phyloP scores from a whole-genome alignment of 2,797 vertebrate genomes.

The Amazona finschi region DNA sequence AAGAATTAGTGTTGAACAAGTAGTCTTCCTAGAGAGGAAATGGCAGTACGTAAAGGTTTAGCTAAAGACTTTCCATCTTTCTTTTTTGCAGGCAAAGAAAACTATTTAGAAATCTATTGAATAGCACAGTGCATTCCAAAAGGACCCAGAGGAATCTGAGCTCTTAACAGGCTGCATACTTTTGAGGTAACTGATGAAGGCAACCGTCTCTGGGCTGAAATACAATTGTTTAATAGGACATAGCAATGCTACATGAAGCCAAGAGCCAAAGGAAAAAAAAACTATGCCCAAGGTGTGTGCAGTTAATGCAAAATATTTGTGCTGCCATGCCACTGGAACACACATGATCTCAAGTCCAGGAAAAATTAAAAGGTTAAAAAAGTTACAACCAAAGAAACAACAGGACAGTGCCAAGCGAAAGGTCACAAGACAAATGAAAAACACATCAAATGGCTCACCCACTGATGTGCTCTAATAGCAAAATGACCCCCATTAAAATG shows the following conservation, averaged over 20 bases:
- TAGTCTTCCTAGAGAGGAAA: neutral
- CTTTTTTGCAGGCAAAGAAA: neutral
- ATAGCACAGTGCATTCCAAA: neutral
- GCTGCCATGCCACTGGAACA: neutral
- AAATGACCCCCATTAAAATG: slow-evolving; percentile 36
- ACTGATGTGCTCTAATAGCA: slow-evolving; percentile 22
- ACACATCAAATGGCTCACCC: slow-evolving; percentile 37
- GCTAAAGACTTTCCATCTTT: neutral
- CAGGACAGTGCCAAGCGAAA: slow-evolving; percentile 73
- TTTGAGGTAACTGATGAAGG: neutral
- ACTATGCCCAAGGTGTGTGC: neutral
- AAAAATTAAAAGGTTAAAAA: slow-evolving; percentile 57
- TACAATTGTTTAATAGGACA: neutral
- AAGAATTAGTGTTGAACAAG: neutral
- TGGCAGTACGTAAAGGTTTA: neutral
- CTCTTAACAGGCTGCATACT: neutral
- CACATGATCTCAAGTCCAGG: slow-evolving; percentile 2
- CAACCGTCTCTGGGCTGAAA: neutral
- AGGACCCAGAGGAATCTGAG: neutral
- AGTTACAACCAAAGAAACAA: slow-evolving; percentile 69
- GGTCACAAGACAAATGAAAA: slow-evolving; percentile 75
- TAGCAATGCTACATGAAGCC: neutral
- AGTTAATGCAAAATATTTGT: slow-evolving; percentile 34
- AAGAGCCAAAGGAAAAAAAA: neutral
- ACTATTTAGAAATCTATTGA: neutral